Base-by-base conservation (phyloP, 2,797 vertebrate genomes). In the Cynopterus sphinx region DNA sequence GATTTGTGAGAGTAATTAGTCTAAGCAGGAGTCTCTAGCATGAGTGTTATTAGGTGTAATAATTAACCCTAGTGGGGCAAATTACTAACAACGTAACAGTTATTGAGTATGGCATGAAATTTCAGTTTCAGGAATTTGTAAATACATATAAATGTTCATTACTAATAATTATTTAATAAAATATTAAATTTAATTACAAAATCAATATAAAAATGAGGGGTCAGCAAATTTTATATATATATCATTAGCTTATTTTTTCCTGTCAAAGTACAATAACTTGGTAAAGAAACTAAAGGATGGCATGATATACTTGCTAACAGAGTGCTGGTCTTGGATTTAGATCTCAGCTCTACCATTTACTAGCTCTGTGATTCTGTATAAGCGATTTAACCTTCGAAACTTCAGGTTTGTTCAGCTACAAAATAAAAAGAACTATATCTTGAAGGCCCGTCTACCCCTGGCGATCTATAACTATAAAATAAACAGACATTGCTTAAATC, bases 1-100 rank as follows among this genome's bases (percentile, higher is more conserved):
- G 98, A 98, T 98, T 98, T 98, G 98, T 98, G 98, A 96, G 96
- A 92, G 94, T 96, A 98, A 98, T 98, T 98, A 98, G 97, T 97
- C 93, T 70, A 94, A 97, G 97, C 96, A 98, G 96, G 97, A 96
- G 95, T 94, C 96, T 97, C 77, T 77, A 95, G 94, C 88, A 87
- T 87, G 96, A 97, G 75, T 92, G 82, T 98, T 98, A 98, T 98
- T 98, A 97, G 93, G 95, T 97, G 86, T 96, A 97, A 98, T 98
- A 98, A 98, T 98, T 98, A 98, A 98, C 96, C 97, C 93, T 96
- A 82, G 92, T 79, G 36, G 96, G 90, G 71, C 96, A 86, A 96
- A 86, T 94, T 95, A 97, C 91, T 97, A 93, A 91, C 83, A 92
- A 96, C 94, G 96, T 97, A 97, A 91, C 85, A 78, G 57, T 98